A percentile compares a stretch with the other conserved stretches of the same genome.
Evolutionary conservation across 2,113 vertebrate species (phyloP).

Genomic region (Symphodus melops): DNA sequence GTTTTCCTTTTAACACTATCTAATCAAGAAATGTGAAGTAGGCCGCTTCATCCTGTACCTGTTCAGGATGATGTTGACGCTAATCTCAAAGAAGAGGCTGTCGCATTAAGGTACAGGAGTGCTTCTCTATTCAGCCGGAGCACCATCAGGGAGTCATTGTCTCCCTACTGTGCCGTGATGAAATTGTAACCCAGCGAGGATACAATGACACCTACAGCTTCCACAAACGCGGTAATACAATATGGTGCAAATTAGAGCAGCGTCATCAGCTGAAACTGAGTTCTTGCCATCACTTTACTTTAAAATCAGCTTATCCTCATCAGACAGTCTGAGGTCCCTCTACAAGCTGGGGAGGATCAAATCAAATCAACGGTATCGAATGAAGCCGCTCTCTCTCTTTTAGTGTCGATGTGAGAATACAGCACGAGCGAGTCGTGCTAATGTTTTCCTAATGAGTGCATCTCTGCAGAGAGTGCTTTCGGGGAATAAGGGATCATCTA

Average conservation of each 20-base stretch:
- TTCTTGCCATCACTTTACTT: constrained; percentile 14
- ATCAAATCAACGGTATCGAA: constrained; percentile 64
- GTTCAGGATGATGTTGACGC: not conserved
- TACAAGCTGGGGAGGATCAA: constrained; percentile 27
- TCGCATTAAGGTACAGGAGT: not conserved
- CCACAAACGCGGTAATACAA: constrained; percentile 54
- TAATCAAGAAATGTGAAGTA: not conserved
- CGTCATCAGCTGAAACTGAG: constrained; percentile 28
- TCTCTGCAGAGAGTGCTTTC: constrained; percentile 22
- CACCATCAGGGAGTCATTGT: constrained; percentile 26
- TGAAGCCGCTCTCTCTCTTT: constrained; percentile 33
- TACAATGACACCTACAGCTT: constrained; percentile 52
- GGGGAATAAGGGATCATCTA: constrained; percentile 13
- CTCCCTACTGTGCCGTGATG: constrained; percentile 22
- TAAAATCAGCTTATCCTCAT: constrained; percentile 43
- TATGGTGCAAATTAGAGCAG: constrained; percentile 57
- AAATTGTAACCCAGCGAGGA: constrained; percentile 42
- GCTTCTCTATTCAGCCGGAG: not conserved
- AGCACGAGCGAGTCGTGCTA: not conserved
- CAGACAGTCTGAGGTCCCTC: constrained; percentile 46
- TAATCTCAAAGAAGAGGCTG: not conserved
- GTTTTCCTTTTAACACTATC: no score
- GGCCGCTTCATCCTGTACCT: not conserved
- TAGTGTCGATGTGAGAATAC: constrained; percentile 5
- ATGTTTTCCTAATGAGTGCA: constrained; percentile 59